phyloP scores from a whole-genome alignment of 2,797 vertebrate genomes.

The Apogon hyalosoma region DNA sequence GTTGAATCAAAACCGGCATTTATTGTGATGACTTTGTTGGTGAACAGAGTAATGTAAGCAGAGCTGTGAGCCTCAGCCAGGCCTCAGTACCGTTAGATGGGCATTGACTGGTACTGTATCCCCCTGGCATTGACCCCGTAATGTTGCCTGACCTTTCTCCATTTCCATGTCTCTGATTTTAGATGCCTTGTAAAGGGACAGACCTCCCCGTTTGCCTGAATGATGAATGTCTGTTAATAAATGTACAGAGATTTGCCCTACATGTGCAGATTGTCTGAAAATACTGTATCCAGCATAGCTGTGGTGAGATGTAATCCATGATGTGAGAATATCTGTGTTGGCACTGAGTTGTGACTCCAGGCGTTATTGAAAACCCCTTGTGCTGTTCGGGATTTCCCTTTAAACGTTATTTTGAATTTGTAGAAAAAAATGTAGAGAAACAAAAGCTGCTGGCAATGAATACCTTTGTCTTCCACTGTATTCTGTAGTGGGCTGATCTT shows the following conservation, averaged over 20 bases:
- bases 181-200: slow-evolving; percentile 65
- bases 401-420: slow-evolving; percentile 45
- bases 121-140: slow-evolving; percentile 47
- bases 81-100: slow-evolving; percentile 27
- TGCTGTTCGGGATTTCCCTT: slow-evolving; percentile 41
- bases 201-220: slow-evolving; percentile 56
- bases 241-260: slow-evolving; percentile 71
- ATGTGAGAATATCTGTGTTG: slow-evolving; percentile 49
- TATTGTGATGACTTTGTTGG: slow-evolving; percentile 49
- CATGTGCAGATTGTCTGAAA: slow-evolving; percentile 52
- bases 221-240: slow-evolving; percentile 73
- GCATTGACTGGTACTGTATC: slow-evolving; percentile 46
- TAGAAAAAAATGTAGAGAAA: slow-evolving; percentile 11
- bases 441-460: slow-evolving; percentile 42
- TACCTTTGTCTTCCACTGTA: slow-evolving; percentile 37
- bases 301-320: slow-evolving; percentile 36
- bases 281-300: slow-evolving; percentile 59
- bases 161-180: slow-evolving; percentile 46
- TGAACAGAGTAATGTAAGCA: slow-evolving; percentile 50
- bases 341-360: slow-evolving; percentile 44
- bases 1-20: slow-evolving; percentile 74
- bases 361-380: slow-evolving; percentile 27
- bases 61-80: slow-evolving; percentile 36
- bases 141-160: slow-evolving; percentile 24
- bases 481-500: slow-evolving; percentile 44